Evolutionary conservation across 2,888 invertebrate genomes (phyloP), one percentile per base, ranked within the genome.

Genomic region (Eupithecia dodoneata): DNA sequence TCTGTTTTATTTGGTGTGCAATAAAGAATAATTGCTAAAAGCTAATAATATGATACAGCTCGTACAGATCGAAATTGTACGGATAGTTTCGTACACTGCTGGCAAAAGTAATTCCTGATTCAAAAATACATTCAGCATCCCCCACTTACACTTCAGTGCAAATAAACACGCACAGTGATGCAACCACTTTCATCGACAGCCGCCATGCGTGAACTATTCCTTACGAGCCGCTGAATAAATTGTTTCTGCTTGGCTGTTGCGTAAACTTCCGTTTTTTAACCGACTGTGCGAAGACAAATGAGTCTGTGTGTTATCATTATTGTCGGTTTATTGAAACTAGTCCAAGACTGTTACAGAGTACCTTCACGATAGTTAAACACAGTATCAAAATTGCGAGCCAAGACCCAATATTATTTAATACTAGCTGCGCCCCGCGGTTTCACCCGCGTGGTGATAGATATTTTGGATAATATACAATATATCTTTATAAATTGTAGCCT

Each of bases 161-260:
- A 84, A 85, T 83, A 86, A 86, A 86, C 85, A 85, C 85, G 79
- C 81, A 82, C 78, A 79, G 75, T 90, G 89, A 88, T 86, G 90
- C 90, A 91, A 91, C 82, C 86, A 91, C 92, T 92, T 93, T 93
- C 92, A 87, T 92, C 84, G 80, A 84, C 84, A 85, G 76, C 81
- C 87, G 87, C 84, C 82, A 85, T 87, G 91, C 91, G 92, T 93
- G 92, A 91, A 91, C 88, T 81, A 84, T 87, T 87, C 84, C 85
- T 83, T 85, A 83, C 85, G 85, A 83, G 85, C 83, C 81, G 78
- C 77, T 85, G 87, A 85, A 86, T 89, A 88, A 86, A 90, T 90
- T 90, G 89, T 89, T 89, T 89, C 87, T 87, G 85, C 87, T 83
- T 83, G 80, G 81, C 81, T 80, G 85, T 88, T 88, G 87, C 88